Evolutionary conservation across 2,113 vertebrate species (phyloP).

Genomic region (Tricholaema leucomelas): DNA sequence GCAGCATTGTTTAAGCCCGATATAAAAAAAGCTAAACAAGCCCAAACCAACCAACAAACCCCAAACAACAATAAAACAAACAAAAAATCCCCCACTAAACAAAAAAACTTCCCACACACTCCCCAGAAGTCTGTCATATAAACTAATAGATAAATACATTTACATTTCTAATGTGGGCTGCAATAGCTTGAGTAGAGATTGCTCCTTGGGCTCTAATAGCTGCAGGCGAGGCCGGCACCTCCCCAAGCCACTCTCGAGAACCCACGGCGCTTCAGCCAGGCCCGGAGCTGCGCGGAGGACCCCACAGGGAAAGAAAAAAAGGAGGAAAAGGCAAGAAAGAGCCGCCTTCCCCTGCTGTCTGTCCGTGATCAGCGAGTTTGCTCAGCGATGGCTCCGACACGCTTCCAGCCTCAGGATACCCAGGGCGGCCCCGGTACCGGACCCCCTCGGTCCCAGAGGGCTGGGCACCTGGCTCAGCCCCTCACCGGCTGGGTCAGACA

Average conservation of each 20-base stretch:
- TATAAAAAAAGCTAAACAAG: neutral
- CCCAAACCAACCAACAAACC: neutral
- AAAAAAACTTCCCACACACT: neutral
- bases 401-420: no score
- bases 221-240: neutral
- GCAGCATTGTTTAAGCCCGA: neutral
- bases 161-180: rapidly evolving
- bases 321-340: neutral
- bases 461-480: neutral
- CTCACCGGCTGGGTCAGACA: neutral
- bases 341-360: no score
- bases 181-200: rapidly evolving
- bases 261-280: neutral
- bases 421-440: neutral
- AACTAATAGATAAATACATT: neutral
- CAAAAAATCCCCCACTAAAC: neutral
- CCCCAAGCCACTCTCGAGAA: neutral
- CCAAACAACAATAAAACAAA: neutral
- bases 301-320: neutral
- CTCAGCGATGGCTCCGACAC: neutral
- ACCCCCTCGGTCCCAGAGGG: neutral
- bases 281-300: neutral
- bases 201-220: neutral
- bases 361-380: neutral
- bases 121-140: rapidly evolving